Evolutionary conservation across 2,797 vertebrate genomes (phyloP), one percentile per base, ranked within the genome.

Genomic region (Clarias pachynema): DNA sequence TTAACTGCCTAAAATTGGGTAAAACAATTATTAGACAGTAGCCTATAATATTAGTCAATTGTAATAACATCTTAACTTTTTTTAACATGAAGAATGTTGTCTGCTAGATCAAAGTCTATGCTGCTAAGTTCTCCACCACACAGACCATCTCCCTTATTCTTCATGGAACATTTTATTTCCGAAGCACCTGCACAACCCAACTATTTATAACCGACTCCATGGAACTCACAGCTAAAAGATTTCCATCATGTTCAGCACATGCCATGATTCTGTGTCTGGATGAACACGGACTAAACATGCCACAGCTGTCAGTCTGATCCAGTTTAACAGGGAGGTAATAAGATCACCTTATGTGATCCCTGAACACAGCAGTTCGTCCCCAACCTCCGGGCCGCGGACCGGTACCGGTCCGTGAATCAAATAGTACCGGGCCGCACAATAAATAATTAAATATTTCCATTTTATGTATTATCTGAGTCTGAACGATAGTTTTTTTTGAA

Each of bases 221-320:
- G 77, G 56, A 79, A 37, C 22, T 40, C 34, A 79, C 12, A 22
- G 22, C 24, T 40, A 16, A 40, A 79, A 63, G 37, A 26, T 49
- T 65, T 65, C 57, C 60, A 44, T 49, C 60, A 65, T 75, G 49
- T 31, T 8, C 60, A 26, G 31, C 24, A 3, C 34, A 40, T 60
- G 69, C 53, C 4, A n/a, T 66, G 40, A 65, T n/a, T 26, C 24
- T 53, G 5, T 3, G 53, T 60, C 68, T 57, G 66, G 53, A 37
- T 82, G 65, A 82, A 37, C 80, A 72, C 12, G 24, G 65, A 70
- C 80, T 82, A 79, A 79, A 79, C 37, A 79, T 44, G 22, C 24
- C 77, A 63, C 60, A 79, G 59, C 57, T 79, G 75, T 62, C 16
- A 3, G 57, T n/a, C 34, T 40, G 59, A 79, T 62, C 77, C 59